Base-by-base conservation (phyloP, 2,888 invertebrate species). In the Caradrina kadenii region DNA sequence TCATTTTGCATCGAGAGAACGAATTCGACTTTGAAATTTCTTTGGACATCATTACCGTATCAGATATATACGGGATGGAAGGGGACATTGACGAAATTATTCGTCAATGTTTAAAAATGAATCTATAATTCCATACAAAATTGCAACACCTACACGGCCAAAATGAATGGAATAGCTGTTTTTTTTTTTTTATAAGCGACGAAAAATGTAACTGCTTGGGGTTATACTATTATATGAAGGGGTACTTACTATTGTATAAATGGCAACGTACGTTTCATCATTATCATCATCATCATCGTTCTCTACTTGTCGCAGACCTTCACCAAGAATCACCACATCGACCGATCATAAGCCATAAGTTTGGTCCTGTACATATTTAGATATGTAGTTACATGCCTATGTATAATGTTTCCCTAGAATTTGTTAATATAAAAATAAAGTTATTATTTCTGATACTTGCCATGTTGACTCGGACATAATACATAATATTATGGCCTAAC, bases 1-100 rank as follows among this genome's bases (percentile, higher is more conserved):
- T 15, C 1, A 31, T 54, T 56, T 65, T 8, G 13, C 42, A 3
- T 15, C 5, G 15, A 56, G 21, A 22, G 1, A 22, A 62, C 35
- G 21, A 35, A 19, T 66, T 66, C 2, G 13, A 15, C 2, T 66
- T 66, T 64, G 13, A 65, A 17, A 15, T 52, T 26, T 19, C 19
- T 42, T 52, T 21, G 17, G 45, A 11, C 17, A 45, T 45, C 6
- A 45, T 45, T 45, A 5, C 17, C 3, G 2, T 45, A 17, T 5
- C 45, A 45, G 17, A 45, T 45, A 45, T 7, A 35, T 7, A 35
- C 8, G 8, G 8, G 8, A 1, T 8, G 4, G 26, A 26, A 26
- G 26, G n/a, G 8, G 35, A 8, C 35, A 35, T 35, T 8, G 7
- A 31, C 31, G 7, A 31, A 31, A 31, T 7, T 31, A 31, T 35